phyloP scores from a whole-genome alignment of 2,888 invertebrate species.

The Drosophila tripunctata region DNA sequence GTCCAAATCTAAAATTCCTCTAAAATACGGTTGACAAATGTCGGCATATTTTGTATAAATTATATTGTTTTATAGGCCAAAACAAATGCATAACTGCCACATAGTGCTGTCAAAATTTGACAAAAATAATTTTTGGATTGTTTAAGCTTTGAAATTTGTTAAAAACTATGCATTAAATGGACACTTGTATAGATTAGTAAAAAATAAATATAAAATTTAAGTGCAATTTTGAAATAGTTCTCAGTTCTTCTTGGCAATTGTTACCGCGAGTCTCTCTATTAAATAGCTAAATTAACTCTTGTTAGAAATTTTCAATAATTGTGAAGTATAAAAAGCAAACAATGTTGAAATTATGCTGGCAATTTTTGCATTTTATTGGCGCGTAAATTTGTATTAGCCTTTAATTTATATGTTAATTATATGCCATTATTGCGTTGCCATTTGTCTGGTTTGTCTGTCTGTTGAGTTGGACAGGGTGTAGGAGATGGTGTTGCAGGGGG shows the following conservation, averaged over 20 bases:
- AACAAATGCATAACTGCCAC: no score
- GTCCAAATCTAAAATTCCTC: no score
- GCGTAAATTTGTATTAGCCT: constrained; percentile 62
- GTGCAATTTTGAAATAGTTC: no score
- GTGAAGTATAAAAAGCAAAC: constrained; percentile 4
- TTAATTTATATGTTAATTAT: constrained; percentile 77
- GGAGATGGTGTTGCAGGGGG: neutral
- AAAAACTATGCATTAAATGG: no score
- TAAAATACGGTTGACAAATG: no score
- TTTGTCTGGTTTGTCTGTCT: constrained; percentile 34
- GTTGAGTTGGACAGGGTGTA: neutral
- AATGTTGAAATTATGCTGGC: constrained; percentile 18
- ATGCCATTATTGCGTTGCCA: constrained; percentile 51
- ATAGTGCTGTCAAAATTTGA: no score
- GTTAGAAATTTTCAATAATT: neutral
- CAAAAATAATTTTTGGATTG: neutral
- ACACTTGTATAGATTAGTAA: no score
- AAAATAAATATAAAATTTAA: no score
- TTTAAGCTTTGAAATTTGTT: neutral
- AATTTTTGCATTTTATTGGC: constrained; percentile 60
- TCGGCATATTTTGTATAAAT: no score
- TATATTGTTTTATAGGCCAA: no score
- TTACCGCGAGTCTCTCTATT: no score
- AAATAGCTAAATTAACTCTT: neutral
- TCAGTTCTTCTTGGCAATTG: no score